These are phyloP conservation scores for Ormia ochracea DNA, from an alignment of 2,888 invertebrate species.

Conservation along the genomic window DNA sequence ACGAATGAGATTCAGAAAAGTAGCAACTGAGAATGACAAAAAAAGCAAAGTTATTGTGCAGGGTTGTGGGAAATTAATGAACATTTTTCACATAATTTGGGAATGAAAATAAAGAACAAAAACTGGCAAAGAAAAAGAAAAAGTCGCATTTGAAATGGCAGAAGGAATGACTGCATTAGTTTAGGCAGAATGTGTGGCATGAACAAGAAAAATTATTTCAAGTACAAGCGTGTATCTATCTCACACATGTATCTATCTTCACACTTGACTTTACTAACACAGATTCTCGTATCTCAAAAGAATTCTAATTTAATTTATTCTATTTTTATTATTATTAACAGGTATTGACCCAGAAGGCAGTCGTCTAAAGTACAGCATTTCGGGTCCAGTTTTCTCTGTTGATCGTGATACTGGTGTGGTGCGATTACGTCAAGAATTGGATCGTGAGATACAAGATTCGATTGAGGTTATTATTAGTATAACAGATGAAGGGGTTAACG, in stretches of 20 bases:
- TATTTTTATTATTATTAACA: conserved; percentile 67
- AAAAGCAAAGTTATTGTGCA: conserved; percentile 62
- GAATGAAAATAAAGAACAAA: conserved; percentile 29
- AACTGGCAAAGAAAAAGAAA: background rate
- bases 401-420: conserved; percentile 86
- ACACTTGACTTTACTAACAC: conserved; percentile 56
- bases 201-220: conserved; percentile 40
- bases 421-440: conserved; percentile 83
- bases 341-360: conserved; percentile 87
- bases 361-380: conserved; percentile 85
- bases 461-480: conserved; percentile 89
- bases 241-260: background rate
- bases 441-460: conserved; percentile 83
- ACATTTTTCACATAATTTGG: conserved; percentile 72
- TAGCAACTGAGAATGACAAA: too few species aligned
- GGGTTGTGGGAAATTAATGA: conserved; percentile 73
- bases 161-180: background rate
- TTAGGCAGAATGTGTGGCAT: background rate
- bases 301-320: background rate
- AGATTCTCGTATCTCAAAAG: conserved; percentile 41
- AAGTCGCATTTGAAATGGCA: conserved; percentile 1
- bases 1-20: background rate
- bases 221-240: background rate
- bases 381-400: conserved; percentile 88
- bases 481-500: conserved; percentile 84